These are phyloP conservation scores for Sciaenops ocellatus DNA, from an alignment of 2,797 vertebrate genomes.

Conservation along the genomic window DNA sequence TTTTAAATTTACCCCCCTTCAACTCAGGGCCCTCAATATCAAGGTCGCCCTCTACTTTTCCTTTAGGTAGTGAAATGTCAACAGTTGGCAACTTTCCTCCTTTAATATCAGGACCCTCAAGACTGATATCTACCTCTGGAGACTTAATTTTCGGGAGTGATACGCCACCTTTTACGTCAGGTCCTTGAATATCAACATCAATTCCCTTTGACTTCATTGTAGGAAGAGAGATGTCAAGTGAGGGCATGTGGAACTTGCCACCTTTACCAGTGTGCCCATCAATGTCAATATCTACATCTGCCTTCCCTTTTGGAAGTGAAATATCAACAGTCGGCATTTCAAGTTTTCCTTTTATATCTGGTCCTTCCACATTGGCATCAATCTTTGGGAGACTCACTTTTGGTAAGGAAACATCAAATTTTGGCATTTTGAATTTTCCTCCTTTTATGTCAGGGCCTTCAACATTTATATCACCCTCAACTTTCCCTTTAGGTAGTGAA, in stretches of 20 bases:
- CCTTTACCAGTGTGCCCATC: conserved; percentile 46
- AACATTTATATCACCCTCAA: conserved; percentile 31
- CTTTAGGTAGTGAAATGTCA: conserved; percentile 28
- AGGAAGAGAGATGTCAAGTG: conserved; percentile 69
- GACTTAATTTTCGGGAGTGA: conserved; percentile 47
- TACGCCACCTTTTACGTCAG: conserved; percentile 45
- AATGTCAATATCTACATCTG: conserved; percentile 21
- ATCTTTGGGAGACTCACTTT: conserved; percentile 56
- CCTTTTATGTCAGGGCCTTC: conserved; percentile 47
- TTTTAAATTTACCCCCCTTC: conserved; percentile 40
- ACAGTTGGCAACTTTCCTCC: conserved; percentile 47
- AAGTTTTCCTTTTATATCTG: conserved; percentile 52
- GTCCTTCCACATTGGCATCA: conserved; percentile 50
- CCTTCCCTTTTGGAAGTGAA: conserved; percentile 62
- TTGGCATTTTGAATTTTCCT: conserved; percentile 59
- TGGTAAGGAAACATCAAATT: conserved; percentile 68
- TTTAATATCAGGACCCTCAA: conserved; percentile 40
- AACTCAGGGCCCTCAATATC: conserved; percentile 36
- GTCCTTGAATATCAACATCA: conserved; percentile 47
- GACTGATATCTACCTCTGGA: conserved; percentile 28
- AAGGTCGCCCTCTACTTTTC: conserved; percentile 35
- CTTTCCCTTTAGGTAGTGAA: conserved; percentile 59
- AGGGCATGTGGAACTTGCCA: conserved; percentile 59
- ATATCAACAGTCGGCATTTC: conserved; percentile 61
- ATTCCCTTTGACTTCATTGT: conserved; percentile 63